phyloP scores from a whole-genome alignment of 2,797 vertebrate genomes.

The Syndactyla subalaris region DNA sequence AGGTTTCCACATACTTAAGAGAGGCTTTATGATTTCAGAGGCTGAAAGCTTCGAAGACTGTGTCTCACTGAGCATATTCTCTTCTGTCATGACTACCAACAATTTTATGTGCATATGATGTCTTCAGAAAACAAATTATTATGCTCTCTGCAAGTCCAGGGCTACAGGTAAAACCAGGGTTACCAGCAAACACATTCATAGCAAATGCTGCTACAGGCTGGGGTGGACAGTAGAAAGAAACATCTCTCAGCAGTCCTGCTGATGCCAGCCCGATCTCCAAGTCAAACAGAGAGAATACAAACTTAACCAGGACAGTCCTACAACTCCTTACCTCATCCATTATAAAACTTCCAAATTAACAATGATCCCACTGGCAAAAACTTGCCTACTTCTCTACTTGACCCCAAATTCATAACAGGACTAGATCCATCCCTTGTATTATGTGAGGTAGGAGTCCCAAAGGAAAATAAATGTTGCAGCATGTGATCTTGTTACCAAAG shows the following conservation, averaged over 20 bases:
- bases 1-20: background rate
- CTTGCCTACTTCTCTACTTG: background rate
- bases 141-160: background rate
- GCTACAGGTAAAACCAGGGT: background rate
- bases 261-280: background rate
- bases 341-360: background rate
- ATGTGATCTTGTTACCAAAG: background rate
- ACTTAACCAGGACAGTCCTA: background rate
- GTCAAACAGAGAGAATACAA: background rate
- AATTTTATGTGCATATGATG: background rate
- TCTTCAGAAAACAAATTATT: background rate
- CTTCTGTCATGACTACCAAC: background rate
- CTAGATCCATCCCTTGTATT: background rate
- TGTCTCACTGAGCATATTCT: background rate
- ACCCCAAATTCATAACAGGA: background rate
- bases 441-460: background rate
- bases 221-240: background rate
- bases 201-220: background rate
- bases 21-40: slow-evolving; percentile 11
- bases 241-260: background rate
- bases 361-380: background rate
- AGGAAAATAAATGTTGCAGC: background rate
- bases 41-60: background rate
- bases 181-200: background rate
- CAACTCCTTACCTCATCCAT: background rate